Conservation (phyloP, 37 sponge, comb jelly and placozoan genomes). For the Spongia lamella region DNA sequence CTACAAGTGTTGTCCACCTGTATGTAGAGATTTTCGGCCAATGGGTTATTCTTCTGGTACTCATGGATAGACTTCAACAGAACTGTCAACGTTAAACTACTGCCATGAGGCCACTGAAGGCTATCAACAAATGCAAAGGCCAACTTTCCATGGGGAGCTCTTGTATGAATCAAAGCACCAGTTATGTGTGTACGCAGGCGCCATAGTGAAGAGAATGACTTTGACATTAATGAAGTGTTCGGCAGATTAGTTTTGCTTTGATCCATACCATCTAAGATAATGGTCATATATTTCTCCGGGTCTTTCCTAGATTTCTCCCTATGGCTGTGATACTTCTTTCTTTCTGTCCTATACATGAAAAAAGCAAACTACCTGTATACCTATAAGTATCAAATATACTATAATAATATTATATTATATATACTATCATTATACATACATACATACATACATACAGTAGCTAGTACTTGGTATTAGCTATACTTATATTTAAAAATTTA, state of each 20-base stretch:
- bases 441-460: too few species aligned
- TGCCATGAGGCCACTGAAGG: conserved; percentile 51
- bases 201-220: conserved; percentile 39
- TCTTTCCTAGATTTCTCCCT: conserved; percentile 42
- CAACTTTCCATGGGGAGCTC: conserved; percentile 22
- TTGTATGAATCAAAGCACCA: conserved; percentile 28
- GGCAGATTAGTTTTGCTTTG: conserved; percentile 26
- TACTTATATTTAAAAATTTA: too few species aligned
- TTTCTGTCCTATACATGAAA: conserved; percentile 21
- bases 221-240: neutral
- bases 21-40: conserved; percentile 22
- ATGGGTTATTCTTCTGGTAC: neutral
- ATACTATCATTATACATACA: too few species aligned
- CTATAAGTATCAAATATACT: too few species aligned
- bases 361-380: too few species aligned
- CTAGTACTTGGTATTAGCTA: too few species aligned
- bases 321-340: conserved; percentile 50
- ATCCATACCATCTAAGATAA: conserved; percentile 66
- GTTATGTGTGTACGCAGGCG: conserved; percentile 56
- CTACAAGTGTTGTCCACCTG: conserved; percentile 39
- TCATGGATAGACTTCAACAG: neutral
- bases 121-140: conserved; percentile 30
- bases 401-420: too few species aligned
- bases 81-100: conserved; percentile 40
- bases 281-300: conserved; percentile 52